Evolutionary conservation across 2,888 invertebrate genomes (phyloP).

Genomic region (Luffia ferchaultella): DNA sequence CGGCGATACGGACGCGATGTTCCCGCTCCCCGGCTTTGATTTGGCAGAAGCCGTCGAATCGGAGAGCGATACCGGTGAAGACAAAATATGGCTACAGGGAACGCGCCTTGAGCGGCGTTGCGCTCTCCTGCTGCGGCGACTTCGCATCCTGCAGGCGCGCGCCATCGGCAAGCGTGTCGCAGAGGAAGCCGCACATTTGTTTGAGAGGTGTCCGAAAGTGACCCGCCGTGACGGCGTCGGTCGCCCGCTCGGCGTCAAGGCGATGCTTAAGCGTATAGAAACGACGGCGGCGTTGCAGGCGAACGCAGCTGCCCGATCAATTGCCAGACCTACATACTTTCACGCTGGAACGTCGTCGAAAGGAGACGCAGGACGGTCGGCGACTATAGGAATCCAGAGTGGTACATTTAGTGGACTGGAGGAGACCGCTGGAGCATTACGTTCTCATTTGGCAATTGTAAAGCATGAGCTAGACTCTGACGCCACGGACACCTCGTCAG

Average conservation of each 20-base stretch:
- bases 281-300: conserved; percentile 50
- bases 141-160: conserved; percentile 79
- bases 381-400: conserved; percentile 61
- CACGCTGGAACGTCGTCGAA: conserved; percentile 72
- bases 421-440: conserved; percentile 76
- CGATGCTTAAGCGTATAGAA: conserved; percentile 48
- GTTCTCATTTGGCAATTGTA: conserved; percentile 76
- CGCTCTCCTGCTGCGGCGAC: conserved; percentile 75
- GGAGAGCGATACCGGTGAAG: conserved; percentile 58
- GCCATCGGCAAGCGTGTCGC: conserved; percentile 80
- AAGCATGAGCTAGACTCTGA: conserved; percentile 88
- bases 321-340: conserved; percentile 45
- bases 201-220: conserved; percentile 78
- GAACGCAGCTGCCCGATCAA: conserved; percentile 41
- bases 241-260: conserved; percentile 47
- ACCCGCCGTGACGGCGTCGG: conserved; percentile 67
- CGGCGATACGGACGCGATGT: conserved; percentile 56
- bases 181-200: conserved; percentile 72
- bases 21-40: conserved; percentile 49
- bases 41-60: conserved; percentile 59
- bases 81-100: conserved; percentile 62
- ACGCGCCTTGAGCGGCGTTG: conserved; percentile 72
- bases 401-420: conserved; percentile 76
- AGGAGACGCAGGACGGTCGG: conserved; percentile 77
- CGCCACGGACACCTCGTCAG: conserved; percentile 93